Evolutionary conservation across 1,140 invertebrate genomes (phyloP), one percentile per base, ranked within the genome.

Genomic region (Drosophila repletoides): DNA sequence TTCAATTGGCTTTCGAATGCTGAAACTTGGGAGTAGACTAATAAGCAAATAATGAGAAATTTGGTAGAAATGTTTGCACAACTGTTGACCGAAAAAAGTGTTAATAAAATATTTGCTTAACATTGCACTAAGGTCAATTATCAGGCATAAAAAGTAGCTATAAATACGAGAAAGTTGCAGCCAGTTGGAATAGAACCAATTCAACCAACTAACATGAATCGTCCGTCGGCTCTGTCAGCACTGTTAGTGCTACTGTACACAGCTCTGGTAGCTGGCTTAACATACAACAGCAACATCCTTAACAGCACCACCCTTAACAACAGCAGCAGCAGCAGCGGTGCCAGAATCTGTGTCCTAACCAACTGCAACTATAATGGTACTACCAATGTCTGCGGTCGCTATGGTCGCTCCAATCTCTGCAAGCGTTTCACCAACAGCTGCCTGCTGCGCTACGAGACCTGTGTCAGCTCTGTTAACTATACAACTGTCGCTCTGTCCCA

Each of bases 371-470:
- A 28, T 2, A 55, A 10, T 34, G 40, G 70, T 1, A 45, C 19
- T 1, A 55, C n/a, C 2, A 84, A 74, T 40, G 60, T 43, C 17
- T 83, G 77, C 5, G 77, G 26, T 4, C 56, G 52, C 6, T 67
- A 26, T n/a, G 77, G 79, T 1, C 2, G 38, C 14, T 83, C 77
- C 2, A 84, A 74, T 84, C 79, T 84, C 3, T 83, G 77, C 65
- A 69, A 45, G 5, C 77, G 74, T 9, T 83, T 83, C 52, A 38
- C 3, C 19, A 83, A 83, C 53, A 74, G 19, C 12, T 83, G 77
- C 48, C 5, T 43, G 10, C n/a, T 71, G 7, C 74, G 60, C 10
- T 84, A 79, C 10, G 48, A 60, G 6, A 17, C 29, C 5, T 83
- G 77, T 6, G 14, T 64, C 0, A 31, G 17, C 2, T 49, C 48